Evolutionary conservation across 2,113 vertebrate species (phyloP), one percentile per base, ranked within the genome.

Genomic region (Apteryx mantelli): DNA sequence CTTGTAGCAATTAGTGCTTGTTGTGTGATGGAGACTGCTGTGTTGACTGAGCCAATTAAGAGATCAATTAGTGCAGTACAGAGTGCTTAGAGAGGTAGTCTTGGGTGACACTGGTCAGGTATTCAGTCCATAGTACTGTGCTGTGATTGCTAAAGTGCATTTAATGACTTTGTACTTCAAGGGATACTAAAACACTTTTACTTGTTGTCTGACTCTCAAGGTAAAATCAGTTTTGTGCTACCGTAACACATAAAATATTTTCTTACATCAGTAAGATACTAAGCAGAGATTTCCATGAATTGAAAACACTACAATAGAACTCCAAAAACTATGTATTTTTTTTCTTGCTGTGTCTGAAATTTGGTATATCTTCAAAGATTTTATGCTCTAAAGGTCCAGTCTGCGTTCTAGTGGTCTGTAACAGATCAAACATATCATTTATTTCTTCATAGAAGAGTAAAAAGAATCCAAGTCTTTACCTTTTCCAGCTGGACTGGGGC

Each of bases 1-100:
- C 98, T 97, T 98, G 98, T 98, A 98, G 97, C 98, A 98, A 98
- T 98, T 98, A 98, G 96, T 25, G 89, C 93, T 76, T 96, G 95
- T 91, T 79, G 95, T 97, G 96, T 86, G 95, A 95, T 91, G 96
- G 94, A 96, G 97, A 77, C 93, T 82, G 26, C 86, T 95, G 96
- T 98, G 98, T 98, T 98, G 98, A 97, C 97, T 97, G 98, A 98
- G 96, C 96, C 98, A 98, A 98, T 98, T 98, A 98, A 98, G 97
- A 98, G 98, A 98, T 98, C 98, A 98, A 98, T 98, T 98, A 98
- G 96, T 58, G 84, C 91, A 95, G 85, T 25, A 53, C 77, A 89
- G 96, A 96, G 94, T 89, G 96, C 97, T 96, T 82, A 46, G 93
- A 97, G 96, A 90, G 73, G 92, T 79, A 86, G 92, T 86, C 96